These are phyloP conservation scores for Esox masquinongy DNA, from an alignment of 2,797 vertebrate species.

Conservation along the genomic window DNA sequence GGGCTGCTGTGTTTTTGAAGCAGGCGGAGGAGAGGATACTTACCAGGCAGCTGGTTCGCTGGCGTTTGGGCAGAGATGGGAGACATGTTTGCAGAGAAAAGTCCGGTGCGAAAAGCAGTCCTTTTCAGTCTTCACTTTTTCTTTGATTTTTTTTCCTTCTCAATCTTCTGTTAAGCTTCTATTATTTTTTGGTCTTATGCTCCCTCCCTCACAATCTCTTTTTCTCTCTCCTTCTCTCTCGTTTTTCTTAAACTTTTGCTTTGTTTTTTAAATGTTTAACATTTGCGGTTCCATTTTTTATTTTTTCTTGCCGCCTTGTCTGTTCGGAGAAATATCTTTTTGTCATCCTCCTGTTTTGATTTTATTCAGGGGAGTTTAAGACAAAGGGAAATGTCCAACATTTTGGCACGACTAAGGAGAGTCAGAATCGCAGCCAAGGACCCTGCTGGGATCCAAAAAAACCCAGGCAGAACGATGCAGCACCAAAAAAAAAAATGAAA, in stretches of 20 bases:
- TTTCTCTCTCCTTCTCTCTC: constrained; percentile 50
- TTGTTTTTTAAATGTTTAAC: constrained; percentile 40
- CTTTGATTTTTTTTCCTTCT: constrained; percentile 46
- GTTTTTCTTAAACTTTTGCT: constrained; percentile 59
- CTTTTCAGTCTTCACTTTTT: constrained; percentile 64
- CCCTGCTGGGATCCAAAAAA: constrained; percentile 84
- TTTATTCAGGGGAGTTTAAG: constrained; percentile 71
- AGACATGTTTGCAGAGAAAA: constrained; percentile 73
- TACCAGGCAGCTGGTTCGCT: constrained; percentile 63
- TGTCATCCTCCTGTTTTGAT: constrained; percentile 66
- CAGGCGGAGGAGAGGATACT: constrained; percentile 56
- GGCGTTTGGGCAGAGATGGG: constrained; percentile 55
- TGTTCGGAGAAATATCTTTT: constrained; percentile 55
- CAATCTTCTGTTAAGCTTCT: constrained; percentile 58
- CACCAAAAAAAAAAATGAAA: constrained; percentile 62
- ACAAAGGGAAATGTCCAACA: constrained; percentile 81
- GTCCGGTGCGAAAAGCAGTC: constrained; percentile 60
- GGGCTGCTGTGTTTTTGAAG: constrained; percentile 60
- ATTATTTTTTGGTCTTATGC: constrained; percentile 45
- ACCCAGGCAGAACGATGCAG: constrained; percentile 79
- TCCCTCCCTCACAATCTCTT: constrained; percentile 56
- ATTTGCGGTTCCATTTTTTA: constrained; percentile 48
- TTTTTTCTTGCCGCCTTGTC: constrained; percentile 11
- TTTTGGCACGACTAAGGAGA: constrained; percentile 83
- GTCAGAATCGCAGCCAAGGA: constrained; percentile 86